Evolutionary conservation across 2,888 invertebrate genomes (phyloP).

Genomic region (Athalia cordata): DNA sequence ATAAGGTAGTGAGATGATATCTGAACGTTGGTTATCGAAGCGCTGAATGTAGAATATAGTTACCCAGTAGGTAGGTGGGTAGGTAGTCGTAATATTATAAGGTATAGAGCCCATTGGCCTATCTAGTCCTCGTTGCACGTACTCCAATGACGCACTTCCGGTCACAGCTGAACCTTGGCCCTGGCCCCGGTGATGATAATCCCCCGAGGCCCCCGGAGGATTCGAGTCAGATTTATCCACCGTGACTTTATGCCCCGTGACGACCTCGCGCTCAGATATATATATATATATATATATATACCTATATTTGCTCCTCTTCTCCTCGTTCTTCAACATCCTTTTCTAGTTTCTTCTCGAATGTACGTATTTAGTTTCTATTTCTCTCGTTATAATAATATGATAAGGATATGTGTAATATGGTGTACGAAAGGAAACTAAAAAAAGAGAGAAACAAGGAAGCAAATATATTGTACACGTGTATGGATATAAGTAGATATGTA

Average conservation of each 20-base stretch:
- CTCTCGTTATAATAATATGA: neutral
- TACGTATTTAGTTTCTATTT: neutral
- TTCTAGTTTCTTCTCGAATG: neutral
- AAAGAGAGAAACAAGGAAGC: too few species aligned
- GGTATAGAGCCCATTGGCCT: too few species aligned
- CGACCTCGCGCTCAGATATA: constrained; percentile 65
- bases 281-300: too few species aligned
- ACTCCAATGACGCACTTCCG: constrained; percentile 67
- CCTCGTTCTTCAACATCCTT: neutral
- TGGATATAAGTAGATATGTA: too few species aligned
- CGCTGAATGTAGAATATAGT: constrained; percentile 26
- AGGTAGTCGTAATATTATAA: too few species aligned
- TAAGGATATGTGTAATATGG: too few species aligned
- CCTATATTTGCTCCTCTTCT: constrained; percentile 67
- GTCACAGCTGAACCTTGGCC: constrained; percentile 59
- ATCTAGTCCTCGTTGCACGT: constrained; percentile 55
- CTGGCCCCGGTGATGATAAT: constrained; percentile 63
- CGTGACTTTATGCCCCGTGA: constrained; percentile 70
- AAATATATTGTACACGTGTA: too few species aligned
- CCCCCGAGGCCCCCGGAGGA: constrained; percentile 60
- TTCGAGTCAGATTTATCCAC: constrained; percentile 62
- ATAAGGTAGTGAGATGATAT: constrained; percentile 26
- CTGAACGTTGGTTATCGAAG: constrained; percentile 30
- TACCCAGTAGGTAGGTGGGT: constrained; percentile 33
- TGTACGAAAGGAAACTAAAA: too few species aligned